A percentile compares a stretch with the other conserved stretches of the same genome.
These are phyloP conservation scores for Ailuropoda melanoleuca DNA, from an alignment of 2,113 vertebrate genomes.

Conservation along the genomic window DNA sequence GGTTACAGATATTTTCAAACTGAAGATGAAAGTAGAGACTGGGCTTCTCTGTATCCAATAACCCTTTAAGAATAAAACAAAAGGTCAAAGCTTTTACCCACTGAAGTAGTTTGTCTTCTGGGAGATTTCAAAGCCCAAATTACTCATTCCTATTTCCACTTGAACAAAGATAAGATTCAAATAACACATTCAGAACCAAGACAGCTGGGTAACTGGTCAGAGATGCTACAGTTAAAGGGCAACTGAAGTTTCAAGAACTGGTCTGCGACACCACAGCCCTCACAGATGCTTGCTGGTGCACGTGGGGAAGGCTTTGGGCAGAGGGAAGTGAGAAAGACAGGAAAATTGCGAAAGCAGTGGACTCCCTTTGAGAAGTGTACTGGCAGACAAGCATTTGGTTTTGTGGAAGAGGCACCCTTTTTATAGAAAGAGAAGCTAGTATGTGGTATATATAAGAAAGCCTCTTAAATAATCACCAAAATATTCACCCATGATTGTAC, in stretches of 20 bases:
- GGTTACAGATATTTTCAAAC: neutral
- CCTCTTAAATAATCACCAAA: constrained; percentile 17
- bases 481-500: constrained; percentile 34
- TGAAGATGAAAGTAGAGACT: neutral
- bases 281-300: neutral
- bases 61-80: constrained; percentile 34
- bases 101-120: constrained; percentile 18
- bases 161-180: constrained; percentile 26
- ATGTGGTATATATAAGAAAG: neutral
- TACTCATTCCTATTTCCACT: constrained; percentile 7
- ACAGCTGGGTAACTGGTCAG: neutral
- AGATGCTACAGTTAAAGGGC: constrained; percentile 13
- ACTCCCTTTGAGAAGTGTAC: neutral
- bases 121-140: constrained; percentile 21
- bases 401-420: constrained; percentile 42
- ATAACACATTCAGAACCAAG: constrained; percentile 31
- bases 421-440: constrained; percentile 4
- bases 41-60: neutral
- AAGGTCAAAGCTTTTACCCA: constrained; percentile 7
- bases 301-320: neutral
- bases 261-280: constrained; percentile 20
- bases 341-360: neutral
- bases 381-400: constrained; percentile 35
- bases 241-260: neutral
- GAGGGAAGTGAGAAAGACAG: neutral